A percentile compares a stretch with the other conserved stretches of the same genome.
Conservation (phyloP, 2,888 invertebrate species). For the Conistra vaccinii region DNA sequence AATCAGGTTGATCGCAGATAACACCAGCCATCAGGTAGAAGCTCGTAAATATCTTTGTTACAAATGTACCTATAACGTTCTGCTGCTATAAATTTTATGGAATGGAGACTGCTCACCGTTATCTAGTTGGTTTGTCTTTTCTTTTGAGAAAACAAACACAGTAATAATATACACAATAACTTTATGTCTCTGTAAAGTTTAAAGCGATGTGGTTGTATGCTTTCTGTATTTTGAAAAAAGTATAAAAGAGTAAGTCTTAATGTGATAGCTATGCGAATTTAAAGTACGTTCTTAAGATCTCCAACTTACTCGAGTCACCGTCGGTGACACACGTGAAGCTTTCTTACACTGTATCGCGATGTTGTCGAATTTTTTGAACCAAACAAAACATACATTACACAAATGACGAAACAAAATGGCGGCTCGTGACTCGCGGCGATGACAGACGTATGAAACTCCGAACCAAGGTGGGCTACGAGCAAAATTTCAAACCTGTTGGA, state of each 20-base stretch:
- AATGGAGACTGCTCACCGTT: slow-evolving; percentile 52
- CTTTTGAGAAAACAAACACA: slow-evolving; percentile 30
- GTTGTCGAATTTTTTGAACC: no score
- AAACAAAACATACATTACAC: no score
- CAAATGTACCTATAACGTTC: slow-evolving; percentile 52
- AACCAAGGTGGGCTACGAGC: no score
- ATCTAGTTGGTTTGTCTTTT: slow-evolving; percentile 46
- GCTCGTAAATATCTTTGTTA: slow-evolving; percentile 59
- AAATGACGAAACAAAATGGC: no score
- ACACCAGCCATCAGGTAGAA: slow-evolving; percentile 50
- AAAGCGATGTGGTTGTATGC: not conserved
- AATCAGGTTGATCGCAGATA: slow-evolving; percentile 64
- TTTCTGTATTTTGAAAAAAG: not conserved
- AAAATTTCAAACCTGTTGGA: no score
- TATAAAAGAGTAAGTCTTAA: not conserved
- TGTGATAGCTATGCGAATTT: no score
- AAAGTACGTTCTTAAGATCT: no score
- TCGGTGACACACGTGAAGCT: no score
- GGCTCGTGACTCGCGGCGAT: no score
- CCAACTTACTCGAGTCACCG: no score
- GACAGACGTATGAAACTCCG: no score
- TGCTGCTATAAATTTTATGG: slow-evolving; percentile 55
- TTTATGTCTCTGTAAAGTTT: slow-evolving; percentile 13
- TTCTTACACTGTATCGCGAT: no score
- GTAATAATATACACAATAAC: slow-evolving; percentile 21